Evolutionary conservation across 2,797 vertebrate species (phyloP).

Genomic region (Phrynocephalus vlangalii): DNA sequence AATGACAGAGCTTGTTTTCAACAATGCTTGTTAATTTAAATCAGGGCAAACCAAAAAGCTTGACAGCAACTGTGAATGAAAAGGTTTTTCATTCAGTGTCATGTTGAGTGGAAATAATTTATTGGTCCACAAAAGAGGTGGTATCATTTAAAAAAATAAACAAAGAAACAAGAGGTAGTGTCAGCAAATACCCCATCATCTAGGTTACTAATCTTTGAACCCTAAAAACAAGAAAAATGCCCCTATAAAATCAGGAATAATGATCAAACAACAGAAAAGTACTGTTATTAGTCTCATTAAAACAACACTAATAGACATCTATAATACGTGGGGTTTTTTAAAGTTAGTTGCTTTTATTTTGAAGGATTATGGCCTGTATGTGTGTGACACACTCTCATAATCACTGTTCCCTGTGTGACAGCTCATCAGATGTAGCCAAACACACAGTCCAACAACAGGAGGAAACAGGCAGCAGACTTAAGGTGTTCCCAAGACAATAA

Average conservation of each 20-base stretch:
- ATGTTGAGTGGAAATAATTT: slow-evolving; percentile 16
- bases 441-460: not conserved
- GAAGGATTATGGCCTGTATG: not conserved
- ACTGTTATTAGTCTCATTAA: not conserved
- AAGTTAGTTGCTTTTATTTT: no score
- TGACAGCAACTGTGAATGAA: slow-evolving; percentile 62
- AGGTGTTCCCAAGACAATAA: not conserved
- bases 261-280: not conserved
- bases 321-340: not conserved
- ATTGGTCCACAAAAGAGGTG: not conserved
- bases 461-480: not conserved
- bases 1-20: slow-evolving; percentile 68
- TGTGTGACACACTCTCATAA: not conserved
- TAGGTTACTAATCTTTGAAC: not conserved
- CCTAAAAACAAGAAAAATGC: not conserved
- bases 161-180: not conserved
- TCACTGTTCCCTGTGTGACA: no score
- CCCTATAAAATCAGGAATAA: not conserved
- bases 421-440: not conserved
- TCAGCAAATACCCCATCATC: not conserved
- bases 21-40: slow-evolving; percentile 61
- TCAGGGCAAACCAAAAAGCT: slow-evolving; percentile 60
- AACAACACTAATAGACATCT: not conserved
- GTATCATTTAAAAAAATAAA: slow-evolving; percentile 24
- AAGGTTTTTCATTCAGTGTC: slow-evolving; percentile 54